Evolutionary conservation across 2,888 invertebrate genomes (phyloP), one percentile per base, ranked within the genome.

Genomic region (Temnothorax ravouxi): DNA sequence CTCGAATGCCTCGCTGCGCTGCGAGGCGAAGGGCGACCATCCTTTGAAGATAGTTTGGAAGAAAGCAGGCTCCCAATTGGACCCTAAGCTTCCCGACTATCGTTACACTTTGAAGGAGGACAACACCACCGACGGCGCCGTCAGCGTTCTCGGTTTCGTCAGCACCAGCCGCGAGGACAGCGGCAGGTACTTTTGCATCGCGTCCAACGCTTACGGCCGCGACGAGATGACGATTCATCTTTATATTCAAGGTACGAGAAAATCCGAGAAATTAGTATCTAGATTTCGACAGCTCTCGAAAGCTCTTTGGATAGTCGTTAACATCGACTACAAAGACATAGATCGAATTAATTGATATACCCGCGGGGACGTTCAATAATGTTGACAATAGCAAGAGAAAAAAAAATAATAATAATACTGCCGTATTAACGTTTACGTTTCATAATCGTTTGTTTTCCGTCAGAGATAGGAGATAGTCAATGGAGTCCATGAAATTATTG

Each of bases 171-270:
- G 98, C 84, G 97, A 98, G 93, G 99, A 99, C 95, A 98, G 98
- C 0, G 98, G 98, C 13, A 97, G 97, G 76, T 97, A 98, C 94
- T 97, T 98, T 75, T 99, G 99, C 94, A 96, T 97, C 86, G 98
- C 98, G 0, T 97, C 97, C 91, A 99, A 99, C 95, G 96, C 97
- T 72, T 99, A 98, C 93, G 99, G 99, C 11, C 97, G 97, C 91
- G 99, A 98, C 92, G 97, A 98, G 95, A 98, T 98, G 97, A 97
- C 97, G 76, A 98, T 98, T 94, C 98, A 98, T 93, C 96, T 99
- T 85, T 97, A 98, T 75, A 98, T 99, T 44, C 98, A 99, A 96
- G 97, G 98, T 98, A 95, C 1, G 34, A 64, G 62, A 2, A 64
- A 38, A n/a, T 15, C 6, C 3, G 11, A 44, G 21, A 29, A 59